These are phyloP conservation scores for Otus sunia DNA, from an alignment of 2,113 vertebrate genomes.

Conservation along the genomic window DNA sequence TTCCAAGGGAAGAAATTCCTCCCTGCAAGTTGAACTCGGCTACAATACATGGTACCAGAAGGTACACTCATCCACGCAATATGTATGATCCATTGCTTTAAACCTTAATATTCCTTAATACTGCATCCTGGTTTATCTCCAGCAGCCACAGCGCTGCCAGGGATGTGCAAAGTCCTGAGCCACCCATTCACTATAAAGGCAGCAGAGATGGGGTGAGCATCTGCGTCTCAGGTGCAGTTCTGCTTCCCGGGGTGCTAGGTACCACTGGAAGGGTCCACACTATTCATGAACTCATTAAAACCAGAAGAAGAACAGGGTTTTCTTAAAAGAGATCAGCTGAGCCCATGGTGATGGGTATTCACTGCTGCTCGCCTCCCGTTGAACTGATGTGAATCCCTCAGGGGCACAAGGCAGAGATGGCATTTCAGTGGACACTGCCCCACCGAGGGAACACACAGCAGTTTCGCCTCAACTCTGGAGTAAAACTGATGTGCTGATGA, in stretches of 20 bases:
- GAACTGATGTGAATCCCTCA: not conserved
- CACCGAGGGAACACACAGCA: not conserved
- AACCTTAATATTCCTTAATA: not conserved
- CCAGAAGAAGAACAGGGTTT: not conserved
- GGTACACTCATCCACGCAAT: accelerated
- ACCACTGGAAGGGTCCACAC: not conserved
- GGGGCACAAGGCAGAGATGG: not conserved
- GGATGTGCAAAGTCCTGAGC: not conserved
- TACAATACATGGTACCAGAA: not conserved
- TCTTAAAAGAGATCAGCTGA: not conserved
- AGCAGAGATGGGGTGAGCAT: accelerated
- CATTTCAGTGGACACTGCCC: not conserved
- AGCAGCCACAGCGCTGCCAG: not conserved
- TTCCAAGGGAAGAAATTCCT: not conserved
- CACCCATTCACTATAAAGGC: accelerated
- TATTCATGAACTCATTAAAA: not conserved
- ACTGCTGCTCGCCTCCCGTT: not conserved
- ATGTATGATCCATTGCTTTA: not conserved
- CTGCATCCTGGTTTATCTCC: not conserved
- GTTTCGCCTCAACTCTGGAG: not conserved
- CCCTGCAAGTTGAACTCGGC: not conserved
- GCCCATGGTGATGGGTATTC: not conserved
- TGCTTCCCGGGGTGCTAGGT: not conserved
- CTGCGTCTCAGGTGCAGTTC: not conserved
- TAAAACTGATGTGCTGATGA: not conserved